These are phyloP conservation scores for Chrysodeixis includens DNA, from an alignment of 2,888 invertebrate genomes.

Conservation along the genomic window DNA sequence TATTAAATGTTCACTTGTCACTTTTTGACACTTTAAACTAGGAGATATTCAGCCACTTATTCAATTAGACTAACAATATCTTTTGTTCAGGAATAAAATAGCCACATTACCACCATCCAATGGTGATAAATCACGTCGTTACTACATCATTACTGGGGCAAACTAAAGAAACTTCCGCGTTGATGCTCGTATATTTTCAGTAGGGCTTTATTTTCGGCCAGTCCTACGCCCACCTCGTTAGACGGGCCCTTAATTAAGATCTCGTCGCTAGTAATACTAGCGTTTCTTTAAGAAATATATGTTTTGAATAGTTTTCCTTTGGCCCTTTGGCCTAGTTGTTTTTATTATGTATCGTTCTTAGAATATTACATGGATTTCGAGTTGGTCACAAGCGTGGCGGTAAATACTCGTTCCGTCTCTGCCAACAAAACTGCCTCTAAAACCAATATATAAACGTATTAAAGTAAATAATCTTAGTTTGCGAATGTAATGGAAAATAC, in stretches of 20 bases:
- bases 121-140: neutral
- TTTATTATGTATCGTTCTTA: neutral
- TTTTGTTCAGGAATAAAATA: neutral
- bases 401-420: too few relatives aligned
- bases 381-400: too few relatives aligned
- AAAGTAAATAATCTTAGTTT: neutral
- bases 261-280: neutral
- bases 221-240: neutral
- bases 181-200: constrained; percentile 3
- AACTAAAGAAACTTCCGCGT: neutral
- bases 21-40: too few relatives aligned
- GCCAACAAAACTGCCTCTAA: too few relatives aligned
- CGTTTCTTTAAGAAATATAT: neutral
- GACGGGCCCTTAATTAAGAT: constrained; percentile 4
- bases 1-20: too few relatives aligned
- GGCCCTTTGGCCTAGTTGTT: neutral
- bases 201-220: neutral
- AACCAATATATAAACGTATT: neutral
- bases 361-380: neutral
- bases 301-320: neutral
- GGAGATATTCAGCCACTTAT: too few relatives aligned
- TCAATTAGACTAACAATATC: too few relatives aligned
- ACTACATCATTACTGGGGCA: neutral
- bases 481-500: constrained; percentile 33
- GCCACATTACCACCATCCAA: neutral